Base-by-base conservation (phyloP, 2,888 invertebrate genomes). In the Epinotia brunnichana region DNA sequence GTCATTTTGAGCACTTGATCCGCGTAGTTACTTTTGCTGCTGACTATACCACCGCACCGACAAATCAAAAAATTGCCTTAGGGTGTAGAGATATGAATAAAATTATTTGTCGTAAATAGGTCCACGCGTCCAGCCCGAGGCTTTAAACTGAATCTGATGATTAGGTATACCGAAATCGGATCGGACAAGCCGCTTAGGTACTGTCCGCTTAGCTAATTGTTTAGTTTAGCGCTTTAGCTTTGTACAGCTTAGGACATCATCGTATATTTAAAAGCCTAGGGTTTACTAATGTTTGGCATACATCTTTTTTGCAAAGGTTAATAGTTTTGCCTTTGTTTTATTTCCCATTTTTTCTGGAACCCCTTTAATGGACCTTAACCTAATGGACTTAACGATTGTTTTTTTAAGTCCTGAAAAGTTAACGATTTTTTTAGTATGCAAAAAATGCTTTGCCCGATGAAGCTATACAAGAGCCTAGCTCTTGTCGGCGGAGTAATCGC, bases 161-260 rank as follows among this genome's bases (percentile, higher is more conserved):
- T 79, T 79, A 77, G 79, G 79, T 29, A 29, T 35, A 35, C 74
- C 76, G 76, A 80, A 80, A 83, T 83, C 81, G 81, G 79, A 82
- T 83, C 77, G 70, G 73, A 76, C 71, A 82, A 86, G 83, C 87
- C 80, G 86, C 84, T 87, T 87, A n/a, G n/a, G n/a, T n/a, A 86
- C 81, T 74, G 76, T 64, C 77, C 80, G 79, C 80, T 83, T 83
- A 87, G 82, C 79, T 83, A 81, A 84, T 82, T 82, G 81, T 83
- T 85, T n/a, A 82, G 83, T 85, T 81, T 80, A 77, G 70, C 15
- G 54, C 39, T 64, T 64, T 59, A 39, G 10, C n/a, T 9, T 17
- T 63, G 17, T 53, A 48, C 44, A 44, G 62, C 51, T 61, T 61
- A 24, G n/a, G 19, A 19, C 4, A 13, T 51, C 15, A 2, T 48